phyloP scores from a whole-genome alignment of 2,797 vertebrate species.

The Melanotaenia parkinsoni region DNA sequence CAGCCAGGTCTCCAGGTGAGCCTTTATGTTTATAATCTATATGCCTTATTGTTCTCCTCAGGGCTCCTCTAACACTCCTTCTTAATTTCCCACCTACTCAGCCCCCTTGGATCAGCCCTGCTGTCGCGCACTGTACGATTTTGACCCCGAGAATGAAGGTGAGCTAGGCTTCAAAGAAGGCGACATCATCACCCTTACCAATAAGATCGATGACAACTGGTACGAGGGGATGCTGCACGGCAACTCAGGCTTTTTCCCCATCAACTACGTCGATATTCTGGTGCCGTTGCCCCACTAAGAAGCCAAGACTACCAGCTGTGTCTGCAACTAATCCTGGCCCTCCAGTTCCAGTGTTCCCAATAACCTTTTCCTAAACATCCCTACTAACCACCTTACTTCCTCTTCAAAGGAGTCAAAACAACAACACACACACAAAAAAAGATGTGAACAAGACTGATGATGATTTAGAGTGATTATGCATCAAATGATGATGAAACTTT shows the following conservation, averaged over 20 bases:
- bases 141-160: conserved; percentile 97
- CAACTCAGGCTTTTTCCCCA: conserved; percentile 98
- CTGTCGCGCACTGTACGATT: conserved; percentile 96
- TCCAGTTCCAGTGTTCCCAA: conserved; percentile 47
- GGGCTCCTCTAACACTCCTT: conserved; percentile 8
- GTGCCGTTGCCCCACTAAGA: conserved; percentile 94
- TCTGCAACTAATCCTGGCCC: conserved; percentile 47
- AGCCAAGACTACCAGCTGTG: conserved; percentile 26
- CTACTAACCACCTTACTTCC: conserved; percentile 57
- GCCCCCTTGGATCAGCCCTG: conserved; percentile 95
- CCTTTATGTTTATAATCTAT: conserved; percentile 38
- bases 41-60: conserved; percentile 12
- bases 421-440: conserved; percentile 42
- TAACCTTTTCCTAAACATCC: conserved; percentile 68
- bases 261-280: conserved; percentile 98
- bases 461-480: conserved; percentile 37
- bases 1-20: conserved; percentile 83
- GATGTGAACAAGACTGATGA: conserved; percentile 32
- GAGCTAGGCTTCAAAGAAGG: conserved; percentile 98
- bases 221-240: conserved; percentile 97
- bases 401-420: conserved; percentile 49
- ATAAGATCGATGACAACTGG: conserved; percentile 99
- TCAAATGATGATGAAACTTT: conserved; percentile 44
- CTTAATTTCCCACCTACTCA: conserved; percentile 46
- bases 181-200: conserved; percentile 97